Base-by-base conservation (phyloP, 92 coral and sea anemone genomes). In the Actinostola sp. region DNA sequence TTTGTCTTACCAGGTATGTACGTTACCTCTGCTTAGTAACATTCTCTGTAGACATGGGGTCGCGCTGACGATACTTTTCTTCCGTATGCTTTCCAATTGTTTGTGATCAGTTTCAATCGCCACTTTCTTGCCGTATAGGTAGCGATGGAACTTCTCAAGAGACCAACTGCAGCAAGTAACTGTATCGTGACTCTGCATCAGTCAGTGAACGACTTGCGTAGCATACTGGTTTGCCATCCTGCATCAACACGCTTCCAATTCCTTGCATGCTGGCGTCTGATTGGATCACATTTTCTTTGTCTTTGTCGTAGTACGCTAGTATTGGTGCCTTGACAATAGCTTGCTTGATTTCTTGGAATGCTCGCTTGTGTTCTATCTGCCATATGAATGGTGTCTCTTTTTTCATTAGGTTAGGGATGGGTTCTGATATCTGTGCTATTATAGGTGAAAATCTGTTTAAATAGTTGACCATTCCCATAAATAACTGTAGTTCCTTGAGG, bases 101-200 rank as follows among this genome's bases (percentile, higher is more conserved):
- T 67, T 66, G 33, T 74, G 87, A 63, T 86, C 88, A 0, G 92
- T 86, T 54, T 82, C 82, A 3, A 80, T 21, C 5, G 33, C 12
- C 16, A 83, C 86, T 13, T 80, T 75, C 70, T 79, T 74, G 1
- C 93, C 87, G 53, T 62, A 88, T 16, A 71, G 66, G 31, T 79
- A 79, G 81, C 75, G 79, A 70, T 84, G 62, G 20, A 83, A 72
- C 57, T 69, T 83, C 71, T 78, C 89, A 0, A 83, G 64, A 13
- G 81, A 61, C 87, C 83, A 82, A 41, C 85, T 66, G 86, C 89
- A 17, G 89, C 89, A 5, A 78, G 72, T 8, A 82, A 55, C 83
- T 72, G 53, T 88, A 88, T 61, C 89, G 25, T 8, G 65, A 53
- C 25, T 82, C 88, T 0, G 85, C 66, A 19, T 68, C 82, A 30